Evolutionary conservation across 1,140 invertebrate species (phyloP).

Genomic region (Dufourea novaeangliae): DNA sequence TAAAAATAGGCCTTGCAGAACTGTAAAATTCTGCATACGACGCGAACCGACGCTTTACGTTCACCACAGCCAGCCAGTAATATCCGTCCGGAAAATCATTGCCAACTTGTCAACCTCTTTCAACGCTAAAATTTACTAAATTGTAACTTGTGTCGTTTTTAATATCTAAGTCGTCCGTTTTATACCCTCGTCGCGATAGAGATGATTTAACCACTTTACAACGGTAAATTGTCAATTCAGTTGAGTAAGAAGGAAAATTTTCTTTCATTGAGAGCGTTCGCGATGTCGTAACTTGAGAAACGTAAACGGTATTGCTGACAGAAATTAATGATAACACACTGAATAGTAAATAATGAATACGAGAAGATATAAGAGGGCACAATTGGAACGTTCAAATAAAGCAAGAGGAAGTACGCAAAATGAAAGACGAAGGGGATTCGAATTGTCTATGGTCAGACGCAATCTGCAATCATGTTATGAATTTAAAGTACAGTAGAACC

Average conservation of each 20-base stretch:
- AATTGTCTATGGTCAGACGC: too few species aligned
- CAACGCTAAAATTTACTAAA: constrained; percentile 4
- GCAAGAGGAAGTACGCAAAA: too few species aligned
- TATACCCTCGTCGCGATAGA: background rate
- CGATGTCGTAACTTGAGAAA: background rate
- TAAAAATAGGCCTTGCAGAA: background rate
- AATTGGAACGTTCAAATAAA: too few species aligned
- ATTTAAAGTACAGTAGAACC: too few species aligned
- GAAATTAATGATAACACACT: background rate
- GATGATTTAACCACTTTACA: background rate
- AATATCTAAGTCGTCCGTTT: background rate
- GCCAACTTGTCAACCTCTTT: background rate
- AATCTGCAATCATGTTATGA: too few species aligned
- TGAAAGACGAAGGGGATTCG: too few species aligned
- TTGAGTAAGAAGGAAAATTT: too few species aligned
- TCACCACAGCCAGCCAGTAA: background rate
- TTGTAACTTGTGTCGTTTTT: background rate
- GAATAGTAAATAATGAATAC: too few species aligned
- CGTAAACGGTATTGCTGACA: background rate
- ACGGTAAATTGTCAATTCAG: background rate
- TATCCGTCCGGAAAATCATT: background rate
- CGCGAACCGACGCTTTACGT: background rate
- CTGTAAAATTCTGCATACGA: constrained; percentile 1
- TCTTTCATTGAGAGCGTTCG: background rate
- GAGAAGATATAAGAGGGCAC: too few species aligned